These are phyloP conservation scores for Pyralis farinalis DNA, from an alignment of 2,888 invertebrate genomes.

Conservation along the genomic window DNA sequence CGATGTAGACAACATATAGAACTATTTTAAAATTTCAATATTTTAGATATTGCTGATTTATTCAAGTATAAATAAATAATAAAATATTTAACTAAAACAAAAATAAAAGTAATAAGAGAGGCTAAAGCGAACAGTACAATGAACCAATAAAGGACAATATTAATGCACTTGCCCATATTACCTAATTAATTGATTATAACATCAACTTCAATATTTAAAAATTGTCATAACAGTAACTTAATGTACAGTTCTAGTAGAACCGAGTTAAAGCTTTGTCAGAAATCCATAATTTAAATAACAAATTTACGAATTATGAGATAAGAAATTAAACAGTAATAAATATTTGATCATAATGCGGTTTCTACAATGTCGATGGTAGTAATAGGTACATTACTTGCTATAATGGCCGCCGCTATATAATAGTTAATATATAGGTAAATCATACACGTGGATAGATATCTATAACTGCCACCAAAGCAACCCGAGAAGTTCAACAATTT, in stretches of 20 bases:
- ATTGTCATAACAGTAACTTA: conserved; percentile 80
- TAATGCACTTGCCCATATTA: conserved; percentile 80
- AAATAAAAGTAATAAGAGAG: conserved; percentile 70
- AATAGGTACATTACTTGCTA: conserved; percentile 32
- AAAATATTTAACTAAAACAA: conserved; percentile 80
- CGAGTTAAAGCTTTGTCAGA: conserved; percentile 80
- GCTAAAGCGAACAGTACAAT: conserved; percentile 73
- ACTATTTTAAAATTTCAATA: conserved; percentile 51
- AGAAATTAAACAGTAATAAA: conserved; percentile 78
- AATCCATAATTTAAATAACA: conserved; percentile 79
- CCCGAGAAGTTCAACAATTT: conserved; percentile 76
- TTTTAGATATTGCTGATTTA: conserved; percentile 20
- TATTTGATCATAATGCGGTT: conserved; percentile 76
- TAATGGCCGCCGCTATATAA: conserved; percentile 22
- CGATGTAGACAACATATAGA: conserved; percentile 54
- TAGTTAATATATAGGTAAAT: conserved; percentile 32
- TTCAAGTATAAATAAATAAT: conserved; percentile 77
- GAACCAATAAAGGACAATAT: conserved; percentile 74
- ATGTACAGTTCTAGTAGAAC: conserved; percentile 79
- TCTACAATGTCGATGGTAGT: conserved; percentile 54
- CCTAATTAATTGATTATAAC: conserved; percentile 79
- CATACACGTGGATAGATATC: conserved; percentile 45
- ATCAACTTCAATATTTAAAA: conserved; percentile 77
- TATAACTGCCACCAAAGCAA: conserved; percentile 71
- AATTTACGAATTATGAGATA: conserved; percentile 73